Conservation (phyloP, 2,113 vertebrate genomes). For the Azemiops feae region DNA sequence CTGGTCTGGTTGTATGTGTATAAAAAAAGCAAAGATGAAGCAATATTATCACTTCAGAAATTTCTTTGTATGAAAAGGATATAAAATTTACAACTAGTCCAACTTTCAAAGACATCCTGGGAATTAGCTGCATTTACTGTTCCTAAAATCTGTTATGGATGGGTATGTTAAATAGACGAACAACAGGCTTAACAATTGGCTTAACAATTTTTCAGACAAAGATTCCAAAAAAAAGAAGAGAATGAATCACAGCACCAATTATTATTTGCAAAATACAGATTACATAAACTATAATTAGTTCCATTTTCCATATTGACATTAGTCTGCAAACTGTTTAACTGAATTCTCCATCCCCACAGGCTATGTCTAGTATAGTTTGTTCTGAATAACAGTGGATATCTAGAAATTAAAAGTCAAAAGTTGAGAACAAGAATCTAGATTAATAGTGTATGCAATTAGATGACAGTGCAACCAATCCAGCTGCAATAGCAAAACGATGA, state of each 20-base stretch:
- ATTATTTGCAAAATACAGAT: slow-evolving; percentile 41
- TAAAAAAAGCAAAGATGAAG: slow-evolving; percentile 32
- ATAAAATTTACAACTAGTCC: slow-evolving; percentile 35
- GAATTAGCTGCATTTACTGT: slow-evolving; percentile 12
- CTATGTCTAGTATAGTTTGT: neutral
- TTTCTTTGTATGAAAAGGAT: slow-evolving; percentile 21
- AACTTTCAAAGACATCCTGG: slow-evolving; percentile 9
- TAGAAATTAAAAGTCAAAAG: neutral
- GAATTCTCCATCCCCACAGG: neutral
- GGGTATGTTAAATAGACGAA: slow-evolving; percentile 33
- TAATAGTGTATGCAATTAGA: neutral
- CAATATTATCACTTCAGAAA: slow-evolving; percentile 24
- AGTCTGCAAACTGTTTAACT: slow-evolving; percentile 1
- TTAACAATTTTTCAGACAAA: neutral
- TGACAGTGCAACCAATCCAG: neutral
- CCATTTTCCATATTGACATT: neutral
- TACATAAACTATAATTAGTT: slow-evolving; percentile 25
- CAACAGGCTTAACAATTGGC: slow-evolving; percentile 31
- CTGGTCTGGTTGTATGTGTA: neutral
- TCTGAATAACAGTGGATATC: neutral
- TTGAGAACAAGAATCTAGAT: neutral
- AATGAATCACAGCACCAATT: neutral
- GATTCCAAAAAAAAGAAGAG: neutral
- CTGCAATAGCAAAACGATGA: neutral
- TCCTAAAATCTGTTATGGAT: slow-evolving; percentile 5